Base-by-base conservation (phyloP, 2,888 invertebrate species). In the Lasioglossum marginatum region DNA sequence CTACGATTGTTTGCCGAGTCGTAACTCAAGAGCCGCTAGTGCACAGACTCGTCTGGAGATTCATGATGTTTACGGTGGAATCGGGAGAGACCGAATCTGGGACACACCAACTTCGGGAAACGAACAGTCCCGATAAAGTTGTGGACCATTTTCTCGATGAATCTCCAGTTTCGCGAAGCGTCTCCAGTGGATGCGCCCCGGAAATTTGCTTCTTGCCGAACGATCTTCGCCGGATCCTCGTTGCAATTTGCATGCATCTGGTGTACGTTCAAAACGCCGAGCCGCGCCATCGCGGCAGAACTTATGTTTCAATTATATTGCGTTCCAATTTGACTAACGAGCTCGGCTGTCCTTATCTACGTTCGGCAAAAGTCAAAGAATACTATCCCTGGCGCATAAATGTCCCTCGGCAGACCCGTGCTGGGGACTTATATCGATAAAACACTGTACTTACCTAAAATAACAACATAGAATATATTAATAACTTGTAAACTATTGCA, bases 1-100 rank as follows among this genome's bases (percentile, higher is more conserved):
- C 37, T n/a, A 19, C 57, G 66, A 82, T 74, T 74, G 73, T 80
- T 80, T 75, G 43, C 68, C 31, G 48, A 72, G 72, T 72, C 77
- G 73, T 74, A 79, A 79, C 79, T 74, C 79, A 52, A 31, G 57
- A 23, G n/a, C 68, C 43, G 31, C 27, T 5, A 45, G n/a, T 63
- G 4, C 31, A 31, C 14, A 10, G 52, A 60, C 60, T 4, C 37
- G 12, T 71, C n/a, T 8, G 45, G n/a, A 70, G 40, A 77, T 70
- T 27, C 77, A 70, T 52, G 68, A 52, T 76, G 71, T 52, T 79
- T 79, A 43, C 52, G 31, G 10, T 52, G 52, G n/a, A 23, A 52
- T 23, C 52, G 23, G 52, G 23, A 2, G 23, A 23, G 52, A 52
- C 23, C 23, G n/a, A 52, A 52, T 52, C 52, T 52, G 10, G 52